Conservation (phyloP, 2,113 vertebrate genomes). For the Erinaceus europaeus region DNA sequence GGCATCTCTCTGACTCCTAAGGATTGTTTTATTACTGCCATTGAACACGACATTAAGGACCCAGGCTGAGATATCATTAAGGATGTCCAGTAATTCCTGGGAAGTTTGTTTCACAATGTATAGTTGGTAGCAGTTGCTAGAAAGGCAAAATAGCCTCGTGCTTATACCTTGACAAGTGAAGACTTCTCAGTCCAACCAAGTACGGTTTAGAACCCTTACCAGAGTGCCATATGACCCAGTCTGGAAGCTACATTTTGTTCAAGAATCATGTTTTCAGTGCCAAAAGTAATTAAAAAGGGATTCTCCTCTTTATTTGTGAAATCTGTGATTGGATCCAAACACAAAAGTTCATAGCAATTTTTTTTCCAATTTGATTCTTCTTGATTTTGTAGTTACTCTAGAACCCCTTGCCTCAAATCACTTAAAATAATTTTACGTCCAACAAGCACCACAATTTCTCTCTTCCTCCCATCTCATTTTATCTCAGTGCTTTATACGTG, state of each 20-base stretch:
- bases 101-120: neutral
- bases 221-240: slow-evolving; percentile 26
- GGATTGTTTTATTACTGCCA: neutral
- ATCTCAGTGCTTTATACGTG: too few species aligned
- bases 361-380: neutral
- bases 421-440: neutral
- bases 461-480: too few species aligned
- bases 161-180: slow-evolving; percentile 36
- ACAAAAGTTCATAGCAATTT: neutral
- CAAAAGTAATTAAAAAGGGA: slow-evolving; percentile 50
- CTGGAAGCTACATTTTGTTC: slow-evolving; percentile 48
- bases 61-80: neutral
- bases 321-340: neutral
- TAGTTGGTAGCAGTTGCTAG: neutral
- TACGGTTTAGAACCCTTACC: slow-evolving; percentile 37
- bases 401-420: neutral
- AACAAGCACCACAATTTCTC: neutral
- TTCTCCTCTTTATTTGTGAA: slow-evolving; percentile 29
- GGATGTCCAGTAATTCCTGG: neutral
- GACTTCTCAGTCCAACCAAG: slow-evolving; percentile 4
- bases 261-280: slow-evolving; percentile 41
- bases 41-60: neutral
- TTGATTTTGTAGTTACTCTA: neutral
- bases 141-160: slow-evolving; percentile 18
- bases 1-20: too few species aligned